A percentile compares a stretch with the other conserved stretches of the same genome.
These are phyloP conservation scores for Nanorana parkeri DNA, from an alignment of 2,113 vertebrate genomes.

Conservation along the genomic window DNA sequence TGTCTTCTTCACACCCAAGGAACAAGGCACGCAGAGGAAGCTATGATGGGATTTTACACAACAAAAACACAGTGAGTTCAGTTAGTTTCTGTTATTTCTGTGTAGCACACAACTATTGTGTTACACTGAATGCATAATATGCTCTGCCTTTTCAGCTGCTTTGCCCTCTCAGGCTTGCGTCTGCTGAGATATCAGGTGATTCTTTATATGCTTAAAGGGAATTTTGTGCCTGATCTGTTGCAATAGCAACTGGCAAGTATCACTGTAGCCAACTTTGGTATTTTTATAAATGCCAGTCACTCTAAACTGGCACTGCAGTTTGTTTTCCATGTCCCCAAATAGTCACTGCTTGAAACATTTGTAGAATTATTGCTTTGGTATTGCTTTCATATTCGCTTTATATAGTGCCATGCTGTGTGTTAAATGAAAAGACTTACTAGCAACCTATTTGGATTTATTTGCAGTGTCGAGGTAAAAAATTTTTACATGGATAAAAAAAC, in stretches of 20 bases:
- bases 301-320: background rate
- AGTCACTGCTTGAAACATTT: background rate
- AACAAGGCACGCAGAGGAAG: slow-evolving; percentile 70
- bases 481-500: too few relatives aligned
- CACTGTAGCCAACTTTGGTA: background rate
- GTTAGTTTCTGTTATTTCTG: background rate
- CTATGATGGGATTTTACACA: slow-evolving; percentile 63
- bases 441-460: too few relatives aligned
- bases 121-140: background rate
- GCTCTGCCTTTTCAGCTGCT: background rate
- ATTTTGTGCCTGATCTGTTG: background rate
- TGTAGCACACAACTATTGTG: background rate
- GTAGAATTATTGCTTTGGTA: background rate
- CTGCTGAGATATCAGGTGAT: background rate
- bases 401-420: too few relatives aligned
- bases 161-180: background rate
- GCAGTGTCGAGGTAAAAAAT: too few relatives aligned
- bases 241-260: too few relatives aligned
- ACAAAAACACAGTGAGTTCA: slow-evolving; percentile 72
- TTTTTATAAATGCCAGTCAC: background rate
- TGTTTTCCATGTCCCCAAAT: background rate
- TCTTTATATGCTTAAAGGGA: background rate
- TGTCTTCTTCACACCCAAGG: slow-evolving; percentile 43
- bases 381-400: too few relatives aligned
- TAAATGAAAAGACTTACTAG: too few relatives aligned